Conservation (phyloP, 2,888 invertebrate species). For the Hirudinaria manillensis region DNA sequence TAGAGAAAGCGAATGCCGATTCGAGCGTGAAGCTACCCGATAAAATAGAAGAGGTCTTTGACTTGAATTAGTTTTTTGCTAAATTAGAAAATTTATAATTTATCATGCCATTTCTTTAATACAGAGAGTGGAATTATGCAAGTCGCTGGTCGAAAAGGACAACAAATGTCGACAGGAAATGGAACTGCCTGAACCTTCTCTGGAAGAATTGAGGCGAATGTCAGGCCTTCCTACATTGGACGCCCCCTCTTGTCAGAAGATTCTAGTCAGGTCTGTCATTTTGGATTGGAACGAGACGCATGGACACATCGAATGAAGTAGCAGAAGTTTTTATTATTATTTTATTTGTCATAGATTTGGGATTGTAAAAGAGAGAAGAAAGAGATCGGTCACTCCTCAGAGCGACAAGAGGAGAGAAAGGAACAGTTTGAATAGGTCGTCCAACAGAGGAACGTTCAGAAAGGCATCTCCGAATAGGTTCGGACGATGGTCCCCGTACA, state of each 20-base stretch:
- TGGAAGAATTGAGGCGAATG: constrained; percentile 29
- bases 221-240: constrained; percentile 26
- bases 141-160: constrained; percentile 26
- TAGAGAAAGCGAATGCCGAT: constrained; percentile 24
- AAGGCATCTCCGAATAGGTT: constrained; percentile 15
- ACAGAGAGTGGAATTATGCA: constrained; percentile 29
- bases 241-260: constrained; percentile 14
- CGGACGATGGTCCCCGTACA: not conserved
- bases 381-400: not conserved
- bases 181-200: constrained; percentile 23
- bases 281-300: not conserved
- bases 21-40: not conserved
- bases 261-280: constrained; percentile 22
- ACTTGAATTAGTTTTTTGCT: not conserved
- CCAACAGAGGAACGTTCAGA: not conserved
- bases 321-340: not conserved
- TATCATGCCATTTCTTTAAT: not conserved
- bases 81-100: not conserved
- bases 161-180: constrained; percentile 26
- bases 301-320: not conserved
- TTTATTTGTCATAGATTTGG: not conserved
- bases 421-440: not conserved
- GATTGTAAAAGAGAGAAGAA: constrained; percentile 2
- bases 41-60: constrained; percentile 18
- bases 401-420: not conserved